Evolutionary conservation across 2,797 vertebrate genomes (phyloP), one percentile per base, ranked within the genome.

Genomic region (Trematomus bernacchii): DNA sequence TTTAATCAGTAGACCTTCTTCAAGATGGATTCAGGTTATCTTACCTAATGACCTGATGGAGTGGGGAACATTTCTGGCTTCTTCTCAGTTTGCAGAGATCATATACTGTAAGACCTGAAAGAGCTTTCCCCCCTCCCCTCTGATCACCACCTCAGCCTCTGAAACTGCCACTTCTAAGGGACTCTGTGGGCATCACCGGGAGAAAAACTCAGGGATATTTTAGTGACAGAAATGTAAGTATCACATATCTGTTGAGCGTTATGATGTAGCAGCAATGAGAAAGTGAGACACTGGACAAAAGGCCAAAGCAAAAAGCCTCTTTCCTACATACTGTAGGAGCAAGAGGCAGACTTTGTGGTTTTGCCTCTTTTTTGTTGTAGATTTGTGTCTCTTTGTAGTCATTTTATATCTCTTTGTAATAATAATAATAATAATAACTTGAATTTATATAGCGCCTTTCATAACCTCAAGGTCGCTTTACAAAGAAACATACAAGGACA

Each of bases 221-320:
- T 59, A 21, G 40, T 64, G 52, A 70, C 66, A 64, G 27, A 52
- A 53, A 37, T 8, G 3, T 33, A 59, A 55, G 69, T 75, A 48
- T 83, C 50, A 1, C 12, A 4, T 87, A 47, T 58, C 66, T 40
- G 16, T 23, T 43, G 54, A 71, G 52, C n/a, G 51, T 78, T 66
- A 81, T 69, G 80, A 73, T 69, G 54, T 62, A 63, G 50, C 23
- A 27, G 59, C 10, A 37, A 37, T 37, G 8, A 37, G 2, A 9
- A 6, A 6, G 8, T 37, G 33, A 37, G 1, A 37, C 33, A 37
- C 6, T 37, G 33, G 33, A 37, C 33, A 37, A 37, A 37, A 1
- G 33, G 33, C 33, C 6, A 37, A 37, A 7, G 33, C 33, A 37
- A 37, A 37, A 37, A 37, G 33, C 8, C 6, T 1, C 8, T 37